Percentiles rank a stretch among this genome's conserved stretches.
phyloP scores from a whole-genome alignment of 1,140 invertebrate species.

The Acromyrmex heyeri region DNA sequence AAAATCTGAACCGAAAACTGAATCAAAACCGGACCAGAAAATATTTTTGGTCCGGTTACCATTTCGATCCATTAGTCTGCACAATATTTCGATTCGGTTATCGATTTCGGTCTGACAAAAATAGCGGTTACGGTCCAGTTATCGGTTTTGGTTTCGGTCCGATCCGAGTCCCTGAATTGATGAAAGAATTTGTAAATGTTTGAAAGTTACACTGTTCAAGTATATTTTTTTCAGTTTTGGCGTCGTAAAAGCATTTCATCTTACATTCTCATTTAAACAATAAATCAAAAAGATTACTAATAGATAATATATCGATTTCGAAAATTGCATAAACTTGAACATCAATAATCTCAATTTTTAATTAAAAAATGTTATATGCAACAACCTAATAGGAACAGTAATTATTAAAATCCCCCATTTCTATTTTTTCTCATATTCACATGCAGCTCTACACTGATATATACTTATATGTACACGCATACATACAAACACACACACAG shows the following conservation, averaged over 20 bases:
- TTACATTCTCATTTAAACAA: background rate
- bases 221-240: background rate
- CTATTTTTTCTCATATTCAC: background rate
- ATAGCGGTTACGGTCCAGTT: too few species aligned
- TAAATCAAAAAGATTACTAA: background rate
- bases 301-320: background rate
- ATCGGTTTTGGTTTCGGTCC: too few species aligned
- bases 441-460: slow-evolving; percentile 38
- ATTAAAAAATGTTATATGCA: slow-evolving; percentile 41
- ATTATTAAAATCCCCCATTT: slow-evolving; percentile 11
- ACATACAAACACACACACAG: slow-evolving; percentile 9
- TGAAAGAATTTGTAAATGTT: background rate
- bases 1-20: too few species aligned
- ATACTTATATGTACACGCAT: slow-evolving; percentile 47
- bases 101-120: too few species aligned
- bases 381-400: slow-evolving; percentile 49
- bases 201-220: background rate
- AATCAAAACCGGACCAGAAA: too few species aligned
- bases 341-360: slow-evolving; percentile 8
- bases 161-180: too few species aligned
- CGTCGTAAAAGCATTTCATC: background rate
- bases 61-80: too few species aligned
- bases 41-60: too few species aligned
- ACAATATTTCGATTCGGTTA: too few species aligned
- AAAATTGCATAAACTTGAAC: background rate